Conservation (phyloP, 1,140 invertebrate species). For the Aradophagus sp. region DNA sequence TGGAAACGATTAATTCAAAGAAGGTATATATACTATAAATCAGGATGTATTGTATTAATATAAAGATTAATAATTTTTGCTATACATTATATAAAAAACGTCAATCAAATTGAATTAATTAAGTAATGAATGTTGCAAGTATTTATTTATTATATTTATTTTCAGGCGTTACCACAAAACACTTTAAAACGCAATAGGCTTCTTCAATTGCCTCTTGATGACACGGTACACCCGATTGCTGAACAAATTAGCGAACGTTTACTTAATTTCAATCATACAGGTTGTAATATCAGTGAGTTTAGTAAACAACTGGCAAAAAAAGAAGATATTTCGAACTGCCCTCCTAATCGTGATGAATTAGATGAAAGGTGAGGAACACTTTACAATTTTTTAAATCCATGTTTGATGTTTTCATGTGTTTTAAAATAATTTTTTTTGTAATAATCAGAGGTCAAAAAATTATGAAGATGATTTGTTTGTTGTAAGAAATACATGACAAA, state of each 20-base stretch:
- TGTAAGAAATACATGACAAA: too few relatives aligned
- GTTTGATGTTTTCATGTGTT: too few relatives aligned
- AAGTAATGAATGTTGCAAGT: too few relatives aligned
- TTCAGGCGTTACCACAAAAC: slow-evolving; percentile 70
- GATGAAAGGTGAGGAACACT: slow-evolving; percentile 62
- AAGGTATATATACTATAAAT: too few relatives aligned
- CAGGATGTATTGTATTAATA: too few relatives aligned
- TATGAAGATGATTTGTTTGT: too few relatives aligned
- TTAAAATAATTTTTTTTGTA: too few relatives aligned
- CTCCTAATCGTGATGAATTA: slow-evolving; percentile 64
- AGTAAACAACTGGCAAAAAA: slow-evolving; percentile 78
- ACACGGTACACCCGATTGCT: slow-evolving; percentile 88
- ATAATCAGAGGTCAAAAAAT: too few relatives aligned
- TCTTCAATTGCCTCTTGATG: slow-evolving; percentile 80
- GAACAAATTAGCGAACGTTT: slow-evolving; percentile 87
- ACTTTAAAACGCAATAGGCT: slow-evolving; percentile 72
- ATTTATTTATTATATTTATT: slow-evolving; percentile 6
- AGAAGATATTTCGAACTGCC: slow-evolving; percentile 58
- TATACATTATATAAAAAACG: too few relatives aligned
- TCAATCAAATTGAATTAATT: too few relatives aligned
- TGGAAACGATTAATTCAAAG: slow-evolving; percentile 73
- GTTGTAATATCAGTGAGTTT: slow-evolving; percentile 76
- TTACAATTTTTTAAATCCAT: too few relatives aligned
- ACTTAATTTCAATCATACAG: slow-evolving; percentile 66
- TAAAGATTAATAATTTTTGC: too few relatives aligned